phyloP scores from a whole-genome alignment of 2,888 invertebrate species.

The Drosophila longiperda region DNA sequence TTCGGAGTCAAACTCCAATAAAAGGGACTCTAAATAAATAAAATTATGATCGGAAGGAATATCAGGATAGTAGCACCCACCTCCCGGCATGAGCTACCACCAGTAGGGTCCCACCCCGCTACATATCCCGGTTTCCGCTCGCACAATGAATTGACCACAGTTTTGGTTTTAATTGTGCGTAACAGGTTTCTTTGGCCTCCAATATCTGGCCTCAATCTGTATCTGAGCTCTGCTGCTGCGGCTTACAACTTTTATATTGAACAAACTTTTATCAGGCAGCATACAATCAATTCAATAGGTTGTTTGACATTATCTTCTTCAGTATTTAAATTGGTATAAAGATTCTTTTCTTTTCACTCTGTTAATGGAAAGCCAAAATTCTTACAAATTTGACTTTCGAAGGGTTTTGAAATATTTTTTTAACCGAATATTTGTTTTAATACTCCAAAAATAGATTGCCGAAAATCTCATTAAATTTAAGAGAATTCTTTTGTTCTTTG shows the following conservation, averaged over 20 bases:
- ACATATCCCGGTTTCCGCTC: too few relatives aligned
- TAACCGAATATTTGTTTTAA: constrained; percentile 7
- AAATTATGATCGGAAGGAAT: too few relatives aligned
- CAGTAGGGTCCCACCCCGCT: too few relatives aligned
- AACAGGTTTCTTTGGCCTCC: too few relatives aligned
- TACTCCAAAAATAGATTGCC: constrained; percentile 58
- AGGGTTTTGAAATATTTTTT: constrained; percentile 17
- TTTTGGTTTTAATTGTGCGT: too few relatives aligned
- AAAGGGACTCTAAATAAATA: too few relatives aligned
- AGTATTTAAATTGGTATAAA: neutral
- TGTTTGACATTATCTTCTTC: neutral
- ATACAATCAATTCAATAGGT: neutral
- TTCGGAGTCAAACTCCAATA: too few relatives aligned
- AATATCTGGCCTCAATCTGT: too few relatives aligned
- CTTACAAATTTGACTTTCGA: constrained; percentile 16
- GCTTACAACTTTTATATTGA: neutral
- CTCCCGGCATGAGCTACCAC: too few relatives aligned
- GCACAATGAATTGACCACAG: too few relatives aligned
- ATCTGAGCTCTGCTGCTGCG: too few relatives aligned
- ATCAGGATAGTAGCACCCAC: too few relatives aligned
- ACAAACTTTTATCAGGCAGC: neutral
- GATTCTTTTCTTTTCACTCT: neutral
- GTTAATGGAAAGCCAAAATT: neutral
- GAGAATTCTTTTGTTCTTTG: constrained; percentile 46
- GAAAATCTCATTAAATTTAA: constrained; percentile 69